A percentile compares a stretch with the other conserved stretches of the same genome.
phyloP scores from a whole-genome alignment of 2,113 vertebrate genomes.

The Archocentrus centrarchus region DNA sequence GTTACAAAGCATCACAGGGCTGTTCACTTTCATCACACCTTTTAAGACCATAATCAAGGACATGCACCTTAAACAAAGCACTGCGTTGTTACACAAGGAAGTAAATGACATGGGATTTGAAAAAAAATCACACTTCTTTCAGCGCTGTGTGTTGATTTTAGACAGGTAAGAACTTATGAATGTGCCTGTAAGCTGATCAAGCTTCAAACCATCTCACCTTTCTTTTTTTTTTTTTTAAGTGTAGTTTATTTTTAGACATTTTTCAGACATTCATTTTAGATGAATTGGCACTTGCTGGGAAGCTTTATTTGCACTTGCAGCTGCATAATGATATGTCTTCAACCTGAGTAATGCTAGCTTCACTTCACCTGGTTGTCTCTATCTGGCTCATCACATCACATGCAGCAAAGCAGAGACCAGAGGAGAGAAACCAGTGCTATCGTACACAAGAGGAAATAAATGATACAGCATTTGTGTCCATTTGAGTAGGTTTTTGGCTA shows the following conservation, averaged over 20 bases:
- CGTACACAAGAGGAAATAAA: background rate
- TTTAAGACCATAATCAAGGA: constrained; percentile 35
- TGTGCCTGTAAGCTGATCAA: background rate
- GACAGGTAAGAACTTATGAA: background rate
- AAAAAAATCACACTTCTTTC: constrained; percentile 18
- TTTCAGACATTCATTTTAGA: background rate
- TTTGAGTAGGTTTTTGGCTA: background rate
- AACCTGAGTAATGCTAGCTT: background rate
- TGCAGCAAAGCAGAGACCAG: background rate
- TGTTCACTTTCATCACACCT: constrained; percentile 36
- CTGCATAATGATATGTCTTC: background rate
- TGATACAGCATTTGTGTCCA: background rate
- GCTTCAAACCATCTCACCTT: background rate
- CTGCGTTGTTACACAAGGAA: background rate
- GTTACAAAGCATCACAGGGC: constrained; percentile 36
- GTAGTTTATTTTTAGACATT: background rate
- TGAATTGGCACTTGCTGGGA: background rate
- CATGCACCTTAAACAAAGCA: background rate
- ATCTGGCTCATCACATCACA: background rate
- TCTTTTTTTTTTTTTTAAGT: background rate
- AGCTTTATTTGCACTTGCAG: background rate
- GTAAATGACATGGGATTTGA: background rate
- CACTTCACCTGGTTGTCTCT: background rate
- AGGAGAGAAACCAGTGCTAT: background rate
- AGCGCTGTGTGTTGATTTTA: background rate